Evolutionary conservation across 2,113 vertebrate genomes (phyloP), one percentile per base, ranked within the genome.

Genomic region (Corythaeola cristata): DNA sequence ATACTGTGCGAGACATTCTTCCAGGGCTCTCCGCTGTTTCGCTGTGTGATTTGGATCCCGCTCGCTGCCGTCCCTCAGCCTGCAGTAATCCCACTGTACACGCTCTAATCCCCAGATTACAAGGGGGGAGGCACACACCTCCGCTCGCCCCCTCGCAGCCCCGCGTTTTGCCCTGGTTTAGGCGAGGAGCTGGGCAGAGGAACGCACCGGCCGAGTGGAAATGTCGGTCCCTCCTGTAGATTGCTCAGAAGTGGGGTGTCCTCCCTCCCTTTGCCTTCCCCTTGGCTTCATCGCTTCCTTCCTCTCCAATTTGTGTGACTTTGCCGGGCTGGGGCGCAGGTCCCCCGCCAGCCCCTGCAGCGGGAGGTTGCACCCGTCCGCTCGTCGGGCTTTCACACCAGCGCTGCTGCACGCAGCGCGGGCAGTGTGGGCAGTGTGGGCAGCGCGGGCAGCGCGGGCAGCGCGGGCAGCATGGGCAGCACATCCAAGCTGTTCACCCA

Each of bases 21-120:
- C 71, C 89, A 83, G 94, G 91, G 69, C 91, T 79, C 93, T 73
- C 77, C 6, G 10, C 53, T 45, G 67, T 60, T 91, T n/a, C 3
- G 3, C 81, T 20, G 62, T 64, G 96, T 39, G 90, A 69, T 85
- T 77, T 86, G 90, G 88, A 75, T 67, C 83, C 85, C 2, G 4
- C 71, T 94, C 2, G 0, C 44, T 24, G 62, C 62, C 1, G 27
- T 26, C 84, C 35, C 85, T 71, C 90, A 80, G 60, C 85, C 88
- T 8, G 33, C 47, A 4, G 55, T 92, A 95, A 96, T 96, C 96
- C 68, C 12, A 15, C 78, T 83, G 32, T 39, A 95, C 85, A 81
- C 82, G 27, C 39, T 23, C 1, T 94, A 96, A 96, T 95, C 95
- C 5, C 0, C 80, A 86, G 97, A 95, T 96, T 95, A 93, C 92